Conservation (phyloP, 2,113 vertebrate species). For the Gobio gobio region DNA sequence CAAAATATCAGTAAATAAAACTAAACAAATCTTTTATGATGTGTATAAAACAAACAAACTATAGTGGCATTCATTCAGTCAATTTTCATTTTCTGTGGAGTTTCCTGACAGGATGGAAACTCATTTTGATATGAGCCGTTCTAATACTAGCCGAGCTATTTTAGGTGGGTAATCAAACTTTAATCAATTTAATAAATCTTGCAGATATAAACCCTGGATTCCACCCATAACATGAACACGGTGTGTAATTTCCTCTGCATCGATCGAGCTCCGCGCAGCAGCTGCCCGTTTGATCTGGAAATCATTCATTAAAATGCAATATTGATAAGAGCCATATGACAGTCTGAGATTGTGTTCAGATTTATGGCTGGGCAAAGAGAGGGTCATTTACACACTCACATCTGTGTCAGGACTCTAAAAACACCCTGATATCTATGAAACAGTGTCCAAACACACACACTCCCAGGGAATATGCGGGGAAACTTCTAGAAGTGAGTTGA, state of each 20-base stretch:
- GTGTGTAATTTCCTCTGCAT: conserved; percentile 48
- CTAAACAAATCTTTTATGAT: too few species aligned
- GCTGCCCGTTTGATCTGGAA: conserved; percentile 48
- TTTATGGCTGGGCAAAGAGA: not conserved
- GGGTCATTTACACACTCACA: not conserved
- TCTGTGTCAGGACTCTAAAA: conserved; percentile 12
- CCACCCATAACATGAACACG: conserved; percentile 15
- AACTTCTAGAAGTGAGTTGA: not conserved
- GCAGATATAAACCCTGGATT: conserved; percentile 40
- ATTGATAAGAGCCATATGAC: conserved; percentile 44
- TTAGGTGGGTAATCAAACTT: conserved; percentile 48
- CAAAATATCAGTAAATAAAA: too few species aligned
- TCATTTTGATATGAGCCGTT: not conserved
- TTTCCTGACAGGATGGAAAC: not conserved
- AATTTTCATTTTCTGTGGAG: not conserved
- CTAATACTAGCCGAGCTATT: conserved; percentile 40
- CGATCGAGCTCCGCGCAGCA: conserved; percentile 1
- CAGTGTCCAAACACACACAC: not conserved
- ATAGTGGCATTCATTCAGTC: too few species aligned
- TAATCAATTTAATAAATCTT: conserved; percentile 58
- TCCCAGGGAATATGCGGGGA: not conserved
- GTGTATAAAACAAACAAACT: too few species aligned
- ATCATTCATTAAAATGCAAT: conserved; percentile 52
- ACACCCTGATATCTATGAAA: not conserved
- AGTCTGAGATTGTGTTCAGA: conserved; percentile 8